These are phyloP conservation scores for Clarias fuscus DNA, from an alignment of 2,797 vertebrate species.

Conservation along the genomic window DNA sequence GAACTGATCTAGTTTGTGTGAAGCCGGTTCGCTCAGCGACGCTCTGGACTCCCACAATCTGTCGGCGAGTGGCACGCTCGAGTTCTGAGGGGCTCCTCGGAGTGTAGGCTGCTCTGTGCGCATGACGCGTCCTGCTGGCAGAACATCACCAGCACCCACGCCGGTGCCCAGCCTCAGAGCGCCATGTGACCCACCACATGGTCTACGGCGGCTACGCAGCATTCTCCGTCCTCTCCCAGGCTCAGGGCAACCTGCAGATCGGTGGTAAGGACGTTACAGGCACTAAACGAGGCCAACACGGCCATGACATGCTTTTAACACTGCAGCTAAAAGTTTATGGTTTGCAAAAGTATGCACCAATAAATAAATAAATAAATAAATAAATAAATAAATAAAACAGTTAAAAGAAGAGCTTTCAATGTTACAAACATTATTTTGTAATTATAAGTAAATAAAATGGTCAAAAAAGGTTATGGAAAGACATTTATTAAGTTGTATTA, in stretches of 20 bases:
- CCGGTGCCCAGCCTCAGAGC: slow-evolving; percentile 68
- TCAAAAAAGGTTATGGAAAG: not conserved
- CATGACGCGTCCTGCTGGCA: slow-evolving; percentile 71
- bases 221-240: slow-evolving; percentile 20
- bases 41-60: slow-evolving; percentile 58
- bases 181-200: slow-evolving; percentile 64
- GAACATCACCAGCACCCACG: slow-evolving; percentile 65
- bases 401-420: not conserved
- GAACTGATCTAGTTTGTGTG: slow-evolving; percentile 2
- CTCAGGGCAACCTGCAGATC: slow-evolving; percentile 11
- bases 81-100: slow-evolving; percentile 62
- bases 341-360: not conserved
- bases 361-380: not conserved
- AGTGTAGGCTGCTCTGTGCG: slow-evolving; percentile 65
- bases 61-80: slow-evolving; percentile 50
- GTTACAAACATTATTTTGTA: not conserved
- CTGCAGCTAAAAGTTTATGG: not conserved
- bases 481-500: not conserved
- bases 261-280: not conserved
- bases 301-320: not conserved
- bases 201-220: slow-evolving; percentile 15
- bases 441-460: not conserved
- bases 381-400: not conserved
- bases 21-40: slow-evolving; percentile 31
- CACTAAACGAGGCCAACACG: slow-evolving; percentile 3